Conservation (phyloP, 92 coral and sea anemone species). For the Epizoanthus ramosus region DNA sequence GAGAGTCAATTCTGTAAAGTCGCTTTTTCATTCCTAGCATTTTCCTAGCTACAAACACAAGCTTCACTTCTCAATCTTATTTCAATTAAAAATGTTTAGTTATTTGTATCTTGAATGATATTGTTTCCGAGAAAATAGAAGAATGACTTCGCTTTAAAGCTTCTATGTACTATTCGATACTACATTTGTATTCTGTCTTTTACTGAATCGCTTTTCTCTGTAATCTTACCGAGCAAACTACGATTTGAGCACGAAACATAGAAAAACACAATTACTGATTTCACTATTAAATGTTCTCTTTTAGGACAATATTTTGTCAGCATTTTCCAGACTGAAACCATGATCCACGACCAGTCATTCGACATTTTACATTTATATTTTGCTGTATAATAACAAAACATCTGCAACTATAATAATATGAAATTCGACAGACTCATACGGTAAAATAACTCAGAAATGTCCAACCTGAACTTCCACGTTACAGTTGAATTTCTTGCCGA, state of each 20-base stretch:
- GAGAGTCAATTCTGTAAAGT: background rate
- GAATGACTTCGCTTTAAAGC: background rate
- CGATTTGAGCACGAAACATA: too few species aligned
- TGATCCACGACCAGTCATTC: background rate
- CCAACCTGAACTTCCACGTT: constrained; percentile 78
- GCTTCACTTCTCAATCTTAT: background rate
- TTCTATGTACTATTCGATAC: background rate
- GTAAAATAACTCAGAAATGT: background rate
- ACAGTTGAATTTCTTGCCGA: constrained; percentile 84
- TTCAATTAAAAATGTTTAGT: background rate
- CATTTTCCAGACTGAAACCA: background rate
- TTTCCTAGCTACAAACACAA: constrained; percentile 1
- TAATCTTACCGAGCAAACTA: too few species aligned
- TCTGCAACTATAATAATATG: constrained; percentile 4
- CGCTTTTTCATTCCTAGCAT: background rate
- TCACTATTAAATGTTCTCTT: too few species aligned
- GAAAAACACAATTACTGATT: too few species aligned
- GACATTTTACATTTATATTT: constrained; percentile 30
- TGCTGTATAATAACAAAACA: constrained; percentile 10
- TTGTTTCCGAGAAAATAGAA: background rate
- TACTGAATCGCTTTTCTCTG: background rate
- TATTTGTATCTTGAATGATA: background rate
- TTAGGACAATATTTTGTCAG: background rate
- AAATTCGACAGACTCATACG: background rate
- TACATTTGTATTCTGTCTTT: background rate